These are phyloP conservation scores for Drosophila kuntzei DNA, from an alignment of 2,888 invertebrate genomes.

Conservation along the genomic window DNA sequence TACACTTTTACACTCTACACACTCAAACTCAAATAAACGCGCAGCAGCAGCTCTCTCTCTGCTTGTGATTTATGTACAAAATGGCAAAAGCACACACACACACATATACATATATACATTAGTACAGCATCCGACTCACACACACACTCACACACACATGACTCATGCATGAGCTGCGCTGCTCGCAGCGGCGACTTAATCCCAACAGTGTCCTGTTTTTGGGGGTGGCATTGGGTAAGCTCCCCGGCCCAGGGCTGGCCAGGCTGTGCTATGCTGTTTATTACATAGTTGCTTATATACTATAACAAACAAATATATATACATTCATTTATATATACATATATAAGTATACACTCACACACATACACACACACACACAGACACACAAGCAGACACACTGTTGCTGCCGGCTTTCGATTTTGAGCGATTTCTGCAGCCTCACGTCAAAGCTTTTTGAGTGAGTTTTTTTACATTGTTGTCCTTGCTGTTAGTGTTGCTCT, in stretches of 20 bases:
- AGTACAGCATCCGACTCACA: slow-evolving; percentile 37
- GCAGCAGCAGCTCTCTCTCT: slow-evolving; percentile 53
- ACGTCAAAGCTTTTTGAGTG: slow-evolving; percentile 55
- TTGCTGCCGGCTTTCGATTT: slow-evolving; percentile 77
- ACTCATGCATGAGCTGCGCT: slow-evolving; percentile 43
- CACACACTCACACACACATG: slow-evolving; percentile 21
- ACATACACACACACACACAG: slow-evolving; percentile 11
- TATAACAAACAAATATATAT: slow-evolving; percentile 20
- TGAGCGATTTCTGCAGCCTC: slow-evolving; percentile 40
- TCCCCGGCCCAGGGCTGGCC: slow-evolving; percentile 20
- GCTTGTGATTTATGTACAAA: slow-evolving; percentile 78
- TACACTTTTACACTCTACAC: slow-evolving; percentile 40
- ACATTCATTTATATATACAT: not conserved
- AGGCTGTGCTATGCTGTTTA: slow-evolving; percentile 35
- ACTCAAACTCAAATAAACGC: slow-evolving; percentile 23
- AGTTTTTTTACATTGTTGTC: slow-evolving; percentile 13
- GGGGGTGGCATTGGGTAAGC: slow-evolving; percentile 62
- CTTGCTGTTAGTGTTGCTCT: not conserved
- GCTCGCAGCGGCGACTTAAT: slow-evolving; percentile 70
- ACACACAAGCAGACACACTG: slow-evolving; percentile 60
- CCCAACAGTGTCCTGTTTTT: slow-evolving; percentile 73
- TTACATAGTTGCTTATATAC: slow-evolving; percentile 75
- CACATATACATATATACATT: slow-evolving; percentile 17
- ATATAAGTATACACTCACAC: slow-evolving; percentile 4
- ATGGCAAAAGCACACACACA: slow-evolving; percentile 65